Percentiles rank a stretch among this genome's conserved stretches.
These are phyloP conservation scores for Ranitomeya variabilis DNA, from an alignment of 2,113 vertebrate genomes.

Conservation along the genomic window DNA sequence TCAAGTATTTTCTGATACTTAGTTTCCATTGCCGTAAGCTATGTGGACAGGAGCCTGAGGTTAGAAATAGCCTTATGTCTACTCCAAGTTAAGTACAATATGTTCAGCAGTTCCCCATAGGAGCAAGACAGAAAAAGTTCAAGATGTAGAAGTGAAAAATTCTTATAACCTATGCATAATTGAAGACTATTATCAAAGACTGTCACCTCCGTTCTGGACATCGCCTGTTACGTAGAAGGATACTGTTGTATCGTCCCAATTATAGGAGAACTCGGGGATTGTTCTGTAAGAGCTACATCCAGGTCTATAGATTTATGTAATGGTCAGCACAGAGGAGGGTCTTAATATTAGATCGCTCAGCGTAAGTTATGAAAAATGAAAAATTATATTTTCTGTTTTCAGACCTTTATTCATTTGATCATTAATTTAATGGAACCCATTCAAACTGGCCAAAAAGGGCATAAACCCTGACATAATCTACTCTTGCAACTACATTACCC, in stretches of 20 bases:
- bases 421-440: too few species aligned
- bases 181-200: not conserved
- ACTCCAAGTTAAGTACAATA: not conserved
- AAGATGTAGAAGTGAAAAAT: not conserved
- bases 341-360: too few species aligned
- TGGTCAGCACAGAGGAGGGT: too few species aligned
- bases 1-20: not conserved
- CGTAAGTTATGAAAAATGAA: too few species aligned
- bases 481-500: too few species aligned
- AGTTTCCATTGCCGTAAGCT: not conserved
- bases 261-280: too few species aligned
- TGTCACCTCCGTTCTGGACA: not conserved
- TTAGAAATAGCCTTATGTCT: not conserved
- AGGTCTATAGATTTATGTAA: too few species aligned
- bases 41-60: not conserved
- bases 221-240: not conserved
- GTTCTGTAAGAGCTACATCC: too few species aligned
- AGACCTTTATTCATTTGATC: too few species aligned
- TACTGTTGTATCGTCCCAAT: not conserved
- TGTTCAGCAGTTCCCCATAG: not conserved
- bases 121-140: constrained; percentile 19
- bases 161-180: not conserved
- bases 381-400: too few species aligned
- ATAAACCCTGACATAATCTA: too few species aligned
- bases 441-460: too few species aligned